phyloP scores from a whole-genome alignment of 2,797 vertebrate genomes.

The Danionella dracula region DNA sequence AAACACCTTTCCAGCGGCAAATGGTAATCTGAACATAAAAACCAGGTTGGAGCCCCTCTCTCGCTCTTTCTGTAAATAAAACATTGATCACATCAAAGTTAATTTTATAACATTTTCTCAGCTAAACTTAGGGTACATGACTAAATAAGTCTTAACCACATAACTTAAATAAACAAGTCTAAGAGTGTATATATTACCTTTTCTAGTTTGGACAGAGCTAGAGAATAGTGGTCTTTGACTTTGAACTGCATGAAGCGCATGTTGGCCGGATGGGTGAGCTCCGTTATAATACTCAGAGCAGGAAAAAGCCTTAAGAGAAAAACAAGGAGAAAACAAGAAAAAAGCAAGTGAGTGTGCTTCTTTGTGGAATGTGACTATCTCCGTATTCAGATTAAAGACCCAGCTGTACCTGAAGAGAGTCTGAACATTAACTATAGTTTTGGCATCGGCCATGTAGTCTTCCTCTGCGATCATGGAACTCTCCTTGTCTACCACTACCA shows the following conservation, averaged over 20 bases:
- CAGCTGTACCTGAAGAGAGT: conserved; percentile 81
- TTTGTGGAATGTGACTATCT: conserved; percentile 83
- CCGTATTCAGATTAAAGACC: no score
- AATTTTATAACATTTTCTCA: no score
- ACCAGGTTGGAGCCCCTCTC: conserved; percentile 81
- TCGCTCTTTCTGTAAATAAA: conserved; percentile 70
- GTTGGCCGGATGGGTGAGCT: conserved; percentile 81
- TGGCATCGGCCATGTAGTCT: conserved; percentile 86
- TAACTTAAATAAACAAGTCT: no score
- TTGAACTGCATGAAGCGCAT: conserved; percentile 86
- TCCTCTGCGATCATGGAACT: conserved; percentile 83
- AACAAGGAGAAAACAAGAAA: background rate
- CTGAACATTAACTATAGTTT: conserved; percentile 79
- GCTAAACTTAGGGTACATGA: no score
- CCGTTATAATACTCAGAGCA: conserved; percentile 78
- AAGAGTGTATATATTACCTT: conserved; percentile 68
- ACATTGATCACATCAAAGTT: conserved; percentile 15
- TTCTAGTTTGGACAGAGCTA: conserved; percentile 79
- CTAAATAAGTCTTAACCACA: no score
- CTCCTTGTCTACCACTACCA: conserved; percentile 83
- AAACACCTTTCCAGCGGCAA: conserved; percentile 82
- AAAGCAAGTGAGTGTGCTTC: conserved; percentile 28
- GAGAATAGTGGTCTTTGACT: conserved; percentile 80
- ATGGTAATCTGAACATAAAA: conserved; percentile 81
- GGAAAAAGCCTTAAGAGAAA: conserved; percentile 70